Conservation (phyloP, 2,888 invertebrate genomes). For the Drosophila nr. perissopoda region DNA sequence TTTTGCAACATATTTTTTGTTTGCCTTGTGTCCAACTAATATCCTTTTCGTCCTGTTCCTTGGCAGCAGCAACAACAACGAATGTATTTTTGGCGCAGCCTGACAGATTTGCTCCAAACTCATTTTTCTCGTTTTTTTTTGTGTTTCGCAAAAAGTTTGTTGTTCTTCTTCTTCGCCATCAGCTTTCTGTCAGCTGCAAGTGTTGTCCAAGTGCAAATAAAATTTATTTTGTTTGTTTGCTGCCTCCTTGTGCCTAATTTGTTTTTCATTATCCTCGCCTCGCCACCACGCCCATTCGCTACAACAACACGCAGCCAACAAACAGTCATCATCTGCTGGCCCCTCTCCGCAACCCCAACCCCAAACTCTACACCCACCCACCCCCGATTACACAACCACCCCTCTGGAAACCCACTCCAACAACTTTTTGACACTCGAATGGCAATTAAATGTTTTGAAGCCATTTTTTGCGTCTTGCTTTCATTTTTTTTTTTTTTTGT, state of each 20-base stretch:
- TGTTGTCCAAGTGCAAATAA: constrained; percentile 67
- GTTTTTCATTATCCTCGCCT: constrained; percentile 67
- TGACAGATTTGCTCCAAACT: constrained; percentile 63
- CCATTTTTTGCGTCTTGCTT: constrained; percentile 56
- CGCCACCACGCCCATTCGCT: constrained; percentile 19
- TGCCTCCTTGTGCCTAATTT: constrained; percentile 65
- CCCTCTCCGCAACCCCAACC: not conserved
- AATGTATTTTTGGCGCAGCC: constrained; percentile 43
- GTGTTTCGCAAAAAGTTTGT: not conserved
- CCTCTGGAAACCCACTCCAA: constrained; percentile 27
- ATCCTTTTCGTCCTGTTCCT: constrained; percentile 31
- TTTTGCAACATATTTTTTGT: constrained; percentile 30
- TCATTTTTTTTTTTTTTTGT: constrained; percentile 23
- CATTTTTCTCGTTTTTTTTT: constrained; percentile 19
- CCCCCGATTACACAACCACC: not conserved
- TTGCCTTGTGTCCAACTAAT: constrained; percentile 24
- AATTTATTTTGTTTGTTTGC: constrained; percentile 52
- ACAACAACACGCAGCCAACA: constrained; percentile 24
- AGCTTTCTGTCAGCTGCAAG: constrained; percentile 68
- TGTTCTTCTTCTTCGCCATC: constrained; percentile 15
- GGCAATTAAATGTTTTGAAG: constrained; percentile 79
- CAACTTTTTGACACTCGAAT: constrained; percentile 71
- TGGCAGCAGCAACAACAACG: constrained; percentile 45
- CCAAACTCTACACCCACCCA: not conserved
- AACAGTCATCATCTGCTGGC: constrained; percentile 29